Percentiles rank a stretch among this genome's conserved stretches.
Conservation (phyloP, 1,140 invertebrate genomes). For the Drosophila santomea region DNA sequence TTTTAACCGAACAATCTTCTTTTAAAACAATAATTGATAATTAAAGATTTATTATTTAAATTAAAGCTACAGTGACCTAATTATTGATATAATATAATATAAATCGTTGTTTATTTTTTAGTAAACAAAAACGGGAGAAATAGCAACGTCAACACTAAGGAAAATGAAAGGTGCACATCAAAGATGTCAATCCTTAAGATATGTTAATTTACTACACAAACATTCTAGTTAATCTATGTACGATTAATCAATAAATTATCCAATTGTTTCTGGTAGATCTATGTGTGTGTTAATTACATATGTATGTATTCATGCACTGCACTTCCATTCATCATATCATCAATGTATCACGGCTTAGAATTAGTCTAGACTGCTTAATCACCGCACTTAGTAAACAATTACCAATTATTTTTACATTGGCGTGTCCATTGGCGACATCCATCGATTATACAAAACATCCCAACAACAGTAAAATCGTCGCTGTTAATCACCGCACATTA, state of each 20-base stretch:
- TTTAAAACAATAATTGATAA: slow-evolving; percentile 17
- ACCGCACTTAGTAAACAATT: too few relatives aligned
- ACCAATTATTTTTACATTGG: too few relatives aligned
- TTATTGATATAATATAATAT: slow-evolving; percentile 34
- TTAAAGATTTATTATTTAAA: slow-evolving; percentile 24
- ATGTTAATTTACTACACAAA: background rate
- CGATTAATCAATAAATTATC: background rate
- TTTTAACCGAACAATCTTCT: background rate
- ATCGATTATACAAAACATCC: too few relatives aligned
- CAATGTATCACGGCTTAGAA: too few relatives aligned
- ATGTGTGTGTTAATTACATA: background rate
- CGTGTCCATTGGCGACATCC: too few relatives aligned
- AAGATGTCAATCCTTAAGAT: background rate
- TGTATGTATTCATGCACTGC: too few relatives aligned
- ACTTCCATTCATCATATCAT: too few relatives aligned
- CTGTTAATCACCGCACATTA: too few relatives aligned
- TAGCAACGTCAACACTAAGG: slow-evolving; percentile 25
- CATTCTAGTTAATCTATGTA: background rate
- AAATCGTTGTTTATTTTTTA: slow-evolving; percentile 56
- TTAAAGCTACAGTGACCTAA: background rate
- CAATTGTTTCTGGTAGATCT: background rate
- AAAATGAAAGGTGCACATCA: background rate
- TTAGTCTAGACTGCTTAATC: too few relatives aligned
- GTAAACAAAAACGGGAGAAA: slow-evolving; percentile 79
- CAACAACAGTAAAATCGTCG: too few relatives aligned